Conservation (phyloP, 2,888 invertebrate species). For the Punctoribates punctum region DNA sequence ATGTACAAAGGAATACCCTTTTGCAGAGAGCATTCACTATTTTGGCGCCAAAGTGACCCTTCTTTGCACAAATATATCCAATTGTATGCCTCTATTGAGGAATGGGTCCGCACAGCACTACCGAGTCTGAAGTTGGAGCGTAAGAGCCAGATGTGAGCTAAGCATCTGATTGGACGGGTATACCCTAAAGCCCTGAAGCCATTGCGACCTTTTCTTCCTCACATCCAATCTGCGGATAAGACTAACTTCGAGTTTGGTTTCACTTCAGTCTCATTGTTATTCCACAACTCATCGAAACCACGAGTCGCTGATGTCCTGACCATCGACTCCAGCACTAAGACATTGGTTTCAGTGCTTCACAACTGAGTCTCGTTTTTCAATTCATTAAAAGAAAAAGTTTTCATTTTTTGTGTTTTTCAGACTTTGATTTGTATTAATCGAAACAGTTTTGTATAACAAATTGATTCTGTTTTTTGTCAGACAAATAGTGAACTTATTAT, state of each 20-base stretch:
- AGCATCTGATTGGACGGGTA: constrained; percentile 33
- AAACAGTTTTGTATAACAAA: too few species aligned
- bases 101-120: constrained; percentile 21
- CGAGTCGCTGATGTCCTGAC: too few species aligned
- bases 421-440: too few species aligned
- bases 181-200: constrained; percentile 26
- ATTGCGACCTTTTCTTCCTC: constrained; percentile 26
- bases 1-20: constrained; percentile 12
- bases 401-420: too few species aligned
- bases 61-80: constrained; percentile 23
- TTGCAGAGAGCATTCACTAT: not conserved
- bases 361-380: too few species aligned
- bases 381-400: too few species aligned
- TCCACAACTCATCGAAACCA: constrained; percentile 5
- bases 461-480: too few species aligned
- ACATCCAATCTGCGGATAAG: not conserved
- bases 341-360: too few species aligned
- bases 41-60: constrained; percentile 38
- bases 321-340: too few species aligned
- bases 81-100: not conserved
- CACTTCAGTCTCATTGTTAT: constrained; percentile 30
- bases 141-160: constrained; percentile 26
- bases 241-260: not conserved
- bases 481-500: too few species aligned
- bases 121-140: not conserved